Base-by-base conservation (phyloP, 2,797 vertebrate genomes). In the Arctocebus calabarensis region DNA sequence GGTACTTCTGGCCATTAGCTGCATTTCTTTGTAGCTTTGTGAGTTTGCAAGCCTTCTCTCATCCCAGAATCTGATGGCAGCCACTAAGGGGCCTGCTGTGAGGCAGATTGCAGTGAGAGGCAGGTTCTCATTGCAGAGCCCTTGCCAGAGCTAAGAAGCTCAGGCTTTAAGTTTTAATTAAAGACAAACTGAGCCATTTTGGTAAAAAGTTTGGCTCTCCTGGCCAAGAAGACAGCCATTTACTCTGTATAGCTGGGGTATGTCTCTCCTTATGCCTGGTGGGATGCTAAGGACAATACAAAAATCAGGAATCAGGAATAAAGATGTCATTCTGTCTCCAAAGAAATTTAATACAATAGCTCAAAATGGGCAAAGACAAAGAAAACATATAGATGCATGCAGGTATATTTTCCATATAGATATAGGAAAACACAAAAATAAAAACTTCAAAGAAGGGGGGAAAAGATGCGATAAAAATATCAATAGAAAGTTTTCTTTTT, bases 121-220 rank as follows among this genome's bases (percentile, higher is more conserved):
- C 95, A 96, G 97, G 90, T 40, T 96, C 94, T 92, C 94, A 97
- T 94, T 55, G 95, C 95, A 95, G 37, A 97, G 95, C 94, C 19
- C 40, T 93, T 97, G 68, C 88, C 85, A 96, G 78, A 95, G 91
- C 88, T 96, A 97, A 97, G 82, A 97, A 97, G 79, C 34, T 97
- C 97, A 94, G 95, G 62, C 71, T 98, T 97, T 96, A 97, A 94
- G 43, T 98, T 98, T 98, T 98, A 98, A 90, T 97, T 98, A 98
- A 98, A 98, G 95, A 97, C 82, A 85, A 97, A 98, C 62, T 25
- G 86, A 97, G 94, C 59, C 88, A 45, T 88, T 97, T 97, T 95
- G 0, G 90, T 70, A 45, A 88, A 71, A 94, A 95, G 68, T 68
- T 88, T 81, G 73, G n/a, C 62, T 94, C 0, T 3, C 68, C 27